Evolutionary conservation across 64 coral and sea anemone species (phyloP), one percentile per base, ranked within the genome.

Genomic region (Cladopsammia gracilis): DNA sequence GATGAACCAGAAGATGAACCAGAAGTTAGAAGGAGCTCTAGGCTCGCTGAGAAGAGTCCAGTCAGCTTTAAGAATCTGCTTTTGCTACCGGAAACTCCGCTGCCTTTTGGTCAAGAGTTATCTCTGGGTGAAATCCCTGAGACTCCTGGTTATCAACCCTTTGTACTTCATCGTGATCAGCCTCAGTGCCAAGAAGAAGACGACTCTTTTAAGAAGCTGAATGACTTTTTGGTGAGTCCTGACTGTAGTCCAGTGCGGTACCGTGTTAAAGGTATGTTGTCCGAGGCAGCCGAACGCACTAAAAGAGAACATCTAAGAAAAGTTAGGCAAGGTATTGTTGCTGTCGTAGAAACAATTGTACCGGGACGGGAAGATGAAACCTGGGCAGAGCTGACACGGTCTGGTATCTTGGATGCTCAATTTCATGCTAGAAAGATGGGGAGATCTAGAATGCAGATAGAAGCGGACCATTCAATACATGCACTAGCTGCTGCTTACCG

Each of bases 281-380:
- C 82, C 67, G 48, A 86, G 47, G 67, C 24, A 43, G 82, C 82
- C 4, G 82, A 85, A 45, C 82, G 82, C 82, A 85, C 82, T 44
- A 85, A 85, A 67, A 25, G 82, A 62, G 60, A 85, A 67, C 82
- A 85, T 48, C 12, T 85, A 34, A 85, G 82, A 68, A 85, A 85
- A 46, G 64, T 68, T 19, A 85, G 64, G 43, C 82, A 67, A 66
- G 82, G 82, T 47, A 48, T 85, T 85, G 43, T 20, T 65, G 82
- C 82, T 47, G 82, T 85, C 18, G 46, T 85, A 43, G 59, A 85
- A 85, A 85, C 82, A 85, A 85, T 66, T n/a, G 82, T 43, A 85
- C 82, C 82, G 26, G 82, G 82, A 44, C 43, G 68, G 10, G 78
- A 59, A 82, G 54, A 82, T 60, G 78, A 54, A 82, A 58, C 24